phyloP scores from a whole-genome alignment of 2,797 vertebrate genomes.

The Columba guinea region DNA sequence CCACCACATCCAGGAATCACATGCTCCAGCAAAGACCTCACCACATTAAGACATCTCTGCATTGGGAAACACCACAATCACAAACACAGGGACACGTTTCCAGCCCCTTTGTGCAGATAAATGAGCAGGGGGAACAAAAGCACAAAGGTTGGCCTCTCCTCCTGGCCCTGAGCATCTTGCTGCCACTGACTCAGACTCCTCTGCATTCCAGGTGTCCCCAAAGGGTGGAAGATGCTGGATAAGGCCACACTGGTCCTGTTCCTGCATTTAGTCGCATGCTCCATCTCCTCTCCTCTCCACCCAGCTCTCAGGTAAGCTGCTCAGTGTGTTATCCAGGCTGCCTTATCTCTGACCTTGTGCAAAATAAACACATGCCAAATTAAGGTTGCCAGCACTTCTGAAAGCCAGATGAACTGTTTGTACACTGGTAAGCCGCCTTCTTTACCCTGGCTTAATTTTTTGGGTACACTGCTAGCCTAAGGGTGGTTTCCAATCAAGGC shows the following conservation, averaged over 20 bases:
- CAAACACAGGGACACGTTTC: not conserved
- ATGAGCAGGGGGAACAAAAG: not conserved
- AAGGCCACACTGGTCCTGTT: slow-evolving; percentile 84
- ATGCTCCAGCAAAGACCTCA: rapidly evolving
- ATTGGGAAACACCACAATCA: not conserved
- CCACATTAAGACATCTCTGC: not conserved
- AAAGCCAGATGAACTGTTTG: not conserved
- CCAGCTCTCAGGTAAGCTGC: slow-evolving; percentile 85
- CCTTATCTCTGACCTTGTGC: not conserved
- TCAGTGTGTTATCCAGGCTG: not conserved
- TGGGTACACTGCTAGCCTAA: not conserved
- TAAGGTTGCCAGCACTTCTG: not conserved
- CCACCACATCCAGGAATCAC: not conserved
- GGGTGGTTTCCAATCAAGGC: not conserved
- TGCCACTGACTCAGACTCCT: not conserved
- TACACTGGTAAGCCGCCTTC: not conserved
- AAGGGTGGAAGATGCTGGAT: slow-evolving; percentile 80
- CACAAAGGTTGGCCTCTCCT: not conserved
- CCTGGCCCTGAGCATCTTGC: not conserved
- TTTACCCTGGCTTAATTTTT: not conserved
- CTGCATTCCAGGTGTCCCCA: slow-evolving; percentile 37
- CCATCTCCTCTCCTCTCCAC: slow-evolving; percentile 80
- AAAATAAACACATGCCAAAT: not conserved
- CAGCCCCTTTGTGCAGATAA: not conserved
- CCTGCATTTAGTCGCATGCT: slow-evolving; percentile 82